Evolutionary conservation across 2,888 invertebrate species (phyloP).

Genomic region (Penaeus monodon): DNA sequence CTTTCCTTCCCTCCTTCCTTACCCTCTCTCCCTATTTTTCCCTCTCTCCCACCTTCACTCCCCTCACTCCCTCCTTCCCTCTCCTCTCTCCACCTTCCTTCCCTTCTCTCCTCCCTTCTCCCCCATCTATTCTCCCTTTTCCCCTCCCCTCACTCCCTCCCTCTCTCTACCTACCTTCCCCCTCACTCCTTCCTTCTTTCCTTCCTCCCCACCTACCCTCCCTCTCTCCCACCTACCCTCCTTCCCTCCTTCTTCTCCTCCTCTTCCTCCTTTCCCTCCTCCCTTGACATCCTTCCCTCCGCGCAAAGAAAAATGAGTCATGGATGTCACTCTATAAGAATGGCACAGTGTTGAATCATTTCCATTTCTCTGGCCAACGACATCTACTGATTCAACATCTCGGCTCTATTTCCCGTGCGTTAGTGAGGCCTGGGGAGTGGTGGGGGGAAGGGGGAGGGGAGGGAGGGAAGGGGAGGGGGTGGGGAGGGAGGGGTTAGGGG

Average conservation of each 20-base stretch:
- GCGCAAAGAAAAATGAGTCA: slow-evolving; percentile 27
- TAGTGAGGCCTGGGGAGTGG: not conserved
- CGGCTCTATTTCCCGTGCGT: slow-evolving; percentile 1
- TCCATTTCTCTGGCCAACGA: slow-evolving; percentile 18
- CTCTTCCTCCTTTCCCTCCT: slow-evolving; percentile 12
- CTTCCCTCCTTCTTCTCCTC: too few species aligned
- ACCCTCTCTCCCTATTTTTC: too few species aligned
- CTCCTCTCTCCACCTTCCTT: too few species aligned
- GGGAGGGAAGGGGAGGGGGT: too few species aligned
- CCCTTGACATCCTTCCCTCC: not conserved
- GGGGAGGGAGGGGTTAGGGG: too few species aligned
- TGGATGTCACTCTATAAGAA: slow-evolving; percentile 35
- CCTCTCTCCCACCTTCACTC: too few species aligned
- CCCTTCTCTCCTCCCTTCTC: too few species aligned
- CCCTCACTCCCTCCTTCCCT: too few species aligned
- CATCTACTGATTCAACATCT: slow-evolving; percentile 26
- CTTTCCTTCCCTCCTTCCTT: too few species aligned
- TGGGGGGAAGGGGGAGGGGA: not conserved
- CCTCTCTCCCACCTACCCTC: not conserved
- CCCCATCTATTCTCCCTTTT: too few species aligned
- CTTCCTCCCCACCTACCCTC: not conserved
- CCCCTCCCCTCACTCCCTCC: too few species aligned
- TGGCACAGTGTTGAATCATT: slow-evolving; percentile 30
- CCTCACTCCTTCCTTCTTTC: not conserved
- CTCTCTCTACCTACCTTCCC: not conserved